A percentile compares a stretch with the other conserved stretches of the same genome.
phyloP scores from a whole-genome alignment of 2,113 vertebrate genomes.

The Tyto alba region DNA sequence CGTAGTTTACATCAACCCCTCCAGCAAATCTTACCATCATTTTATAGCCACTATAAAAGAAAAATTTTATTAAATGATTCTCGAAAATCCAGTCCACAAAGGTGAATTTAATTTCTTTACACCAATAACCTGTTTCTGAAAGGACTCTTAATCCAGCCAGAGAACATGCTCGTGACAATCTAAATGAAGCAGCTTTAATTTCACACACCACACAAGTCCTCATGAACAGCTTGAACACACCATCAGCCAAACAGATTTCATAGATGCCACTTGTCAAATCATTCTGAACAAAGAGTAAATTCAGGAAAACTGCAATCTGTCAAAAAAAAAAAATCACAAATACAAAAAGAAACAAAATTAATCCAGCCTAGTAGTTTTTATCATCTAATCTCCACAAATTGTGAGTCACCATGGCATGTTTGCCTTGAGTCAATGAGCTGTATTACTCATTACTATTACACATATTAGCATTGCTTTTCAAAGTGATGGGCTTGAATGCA shows the following conservation, averaged over 20 bases:
- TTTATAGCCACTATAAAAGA: neutral
- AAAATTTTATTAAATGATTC: neutral
- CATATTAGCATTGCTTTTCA: neutral
- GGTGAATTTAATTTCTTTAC: neutral
- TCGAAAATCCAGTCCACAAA: neutral
- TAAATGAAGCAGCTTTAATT: slow-evolving; percentile 20
- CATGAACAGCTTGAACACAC: slow-evolving; percentile 30
- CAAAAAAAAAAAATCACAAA: neutral
- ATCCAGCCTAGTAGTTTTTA: neutral
- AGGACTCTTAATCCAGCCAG: neutral
- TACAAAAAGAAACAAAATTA: neutral
- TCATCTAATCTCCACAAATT: neutral
- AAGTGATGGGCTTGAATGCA: neutral
- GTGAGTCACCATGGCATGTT: neutral
- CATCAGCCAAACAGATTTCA: slow-evolving; percentile 19
- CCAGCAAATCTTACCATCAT: neutral
- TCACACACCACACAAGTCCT: neutral
- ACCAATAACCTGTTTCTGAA: neutral
- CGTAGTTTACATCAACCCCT: neutral
- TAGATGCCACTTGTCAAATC: slow-evolving; percentile 27
- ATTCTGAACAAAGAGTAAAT: slow-evolving; percentile 40
- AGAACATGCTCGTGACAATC: neutral
- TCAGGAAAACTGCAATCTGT: slow-evolving; percentile 22
- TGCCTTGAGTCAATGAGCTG: slow-evolving; percentile 3
- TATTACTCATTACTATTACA: slow-evolving; percentile 29